These are phyloP conservation scores for Lichenostomus cassidix DNA, from an alignment of 2,113 vertebrate species.

Conservation along the genomic window DNA sequence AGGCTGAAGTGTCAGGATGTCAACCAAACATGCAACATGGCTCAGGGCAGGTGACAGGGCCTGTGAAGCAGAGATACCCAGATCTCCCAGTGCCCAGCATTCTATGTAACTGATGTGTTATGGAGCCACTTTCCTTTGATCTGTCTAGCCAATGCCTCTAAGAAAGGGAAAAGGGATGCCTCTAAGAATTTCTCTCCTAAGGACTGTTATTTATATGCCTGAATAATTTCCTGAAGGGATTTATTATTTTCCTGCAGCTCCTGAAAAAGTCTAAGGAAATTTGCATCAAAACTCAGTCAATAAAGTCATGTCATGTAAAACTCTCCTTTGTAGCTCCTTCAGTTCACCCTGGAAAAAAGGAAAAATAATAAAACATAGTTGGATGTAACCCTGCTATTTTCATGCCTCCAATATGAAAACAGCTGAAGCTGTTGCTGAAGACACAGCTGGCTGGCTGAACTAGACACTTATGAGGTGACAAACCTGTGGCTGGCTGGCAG, in stretches of 20 bases:
- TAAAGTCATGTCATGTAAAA: background rate
- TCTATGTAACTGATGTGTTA: background rate
- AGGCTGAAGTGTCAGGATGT: background rate
- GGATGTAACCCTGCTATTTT: background rate
- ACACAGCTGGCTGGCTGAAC: background rate
- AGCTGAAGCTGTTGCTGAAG: background rate
- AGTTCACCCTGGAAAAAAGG: background rate
- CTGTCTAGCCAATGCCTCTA: background rate
- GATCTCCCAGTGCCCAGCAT: background rate
- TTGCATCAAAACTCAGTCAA: background rate
- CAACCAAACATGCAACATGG: background rate
- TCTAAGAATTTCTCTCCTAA: background rate
- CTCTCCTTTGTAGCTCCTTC: background rate
- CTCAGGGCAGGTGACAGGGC: background rate
- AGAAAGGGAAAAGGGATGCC: background rate
- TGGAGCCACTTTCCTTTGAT: background rate
- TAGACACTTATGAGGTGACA: background rate
- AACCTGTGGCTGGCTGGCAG: slow-evolving; percentile 24
- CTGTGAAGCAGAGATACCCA: background rate
- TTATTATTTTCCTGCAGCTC: background rate
- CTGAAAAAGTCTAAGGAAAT: background rate
- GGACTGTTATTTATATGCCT: background rate
- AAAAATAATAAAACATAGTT: background rate
- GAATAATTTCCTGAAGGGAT: background rate
- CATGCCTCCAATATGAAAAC: background rate